Percentiles rank a stretch among this genome's conserved stretches.
phyloP scores from a whole-genome alignment of 2,797 vertebrate genomes.

The Argentina silus region DNA sequence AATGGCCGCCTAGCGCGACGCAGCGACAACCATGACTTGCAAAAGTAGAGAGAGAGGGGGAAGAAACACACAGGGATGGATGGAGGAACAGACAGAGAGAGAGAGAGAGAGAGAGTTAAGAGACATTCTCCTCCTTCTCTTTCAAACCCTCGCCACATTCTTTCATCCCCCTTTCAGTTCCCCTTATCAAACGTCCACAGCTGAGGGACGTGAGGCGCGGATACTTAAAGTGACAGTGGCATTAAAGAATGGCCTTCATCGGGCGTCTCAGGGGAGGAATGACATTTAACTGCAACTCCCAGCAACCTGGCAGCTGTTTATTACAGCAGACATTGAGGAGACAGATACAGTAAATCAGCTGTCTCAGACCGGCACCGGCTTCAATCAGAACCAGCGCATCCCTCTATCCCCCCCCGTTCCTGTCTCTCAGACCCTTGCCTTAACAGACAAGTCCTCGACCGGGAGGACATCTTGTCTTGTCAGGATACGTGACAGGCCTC shows the following conservation, averaged over 20 bases:
- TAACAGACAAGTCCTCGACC: too few relatives aligned
- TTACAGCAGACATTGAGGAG: constrained; percentile 24
- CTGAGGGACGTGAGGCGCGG: constrained; percentile 24
- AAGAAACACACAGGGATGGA: not conserved
- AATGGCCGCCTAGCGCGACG: too few relatives aligned
- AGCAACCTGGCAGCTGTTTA: constrained; percentile 45
- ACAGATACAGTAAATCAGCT: constrained; percentile 24
- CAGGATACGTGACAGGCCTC: too few relatives aligned
- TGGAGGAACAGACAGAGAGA: not conserved
- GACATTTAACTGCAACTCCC: constrained; percentile 41
- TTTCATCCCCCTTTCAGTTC: constrained; percentile 28
- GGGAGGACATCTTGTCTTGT: too few relatives aligned
- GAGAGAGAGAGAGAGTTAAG: too few relatives aligned
- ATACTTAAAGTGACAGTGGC: constrained; percentile 45
- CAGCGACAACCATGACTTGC: not conserved
- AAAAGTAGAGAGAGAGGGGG: not conserved
- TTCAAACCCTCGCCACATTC: constrained; percentile 24
- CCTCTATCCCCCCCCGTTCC: too few relatives aligned
- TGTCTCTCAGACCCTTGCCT: too few relatives aligned
- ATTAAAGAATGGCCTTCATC: constrained; percentile 48
- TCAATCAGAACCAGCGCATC: too few relatives aligned
- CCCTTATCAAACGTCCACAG: constrained; percentile 37
- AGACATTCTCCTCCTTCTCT: not conserved
- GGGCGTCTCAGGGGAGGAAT: constrained; percentile 41
- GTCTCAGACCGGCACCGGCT: too few relatives aligned